Evolutionary conservation across 2,797 vertebrate species (phyloP), one percentile per base, ranked within the genome.

Genomic region (Malurus splendens): DNA sequence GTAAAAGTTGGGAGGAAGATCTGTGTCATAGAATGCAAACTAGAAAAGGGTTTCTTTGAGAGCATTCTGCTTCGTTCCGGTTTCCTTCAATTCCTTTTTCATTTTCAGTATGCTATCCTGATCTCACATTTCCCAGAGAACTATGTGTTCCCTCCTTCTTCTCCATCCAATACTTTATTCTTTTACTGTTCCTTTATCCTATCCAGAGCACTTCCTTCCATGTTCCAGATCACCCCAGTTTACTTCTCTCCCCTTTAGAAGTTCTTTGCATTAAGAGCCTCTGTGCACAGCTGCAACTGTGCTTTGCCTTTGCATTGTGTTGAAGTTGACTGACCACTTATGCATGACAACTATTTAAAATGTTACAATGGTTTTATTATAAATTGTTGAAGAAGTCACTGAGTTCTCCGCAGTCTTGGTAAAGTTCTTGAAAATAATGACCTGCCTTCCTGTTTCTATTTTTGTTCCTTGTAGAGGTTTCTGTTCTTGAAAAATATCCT

Each of bases 41-140:
- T 87, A 85, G 79, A n/a, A 44, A 60, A 70, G 25, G 13, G 2
- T 13, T 79, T 89, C 36, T 59, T 81, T 28, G 2, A 36, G 64
- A 45, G 78, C 4, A 61, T 82, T 71, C 55, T 55, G 30, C 45
- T 79, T 83, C 65, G n/a, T 88, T 91, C 85, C 5, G 0, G 92
- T 93, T 94, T 95, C 90, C 90, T 91, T 82, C 70, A 80, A 66
- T 90, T 95, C 94, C 92, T 93, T 92, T 94, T 92, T 86, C 90
- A 94, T 95, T 95, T 95, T 94, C 78, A 82, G 88, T 74, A 81
- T 77, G 87, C 74, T 87, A 10, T 87, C 39, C 74, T 83, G 78
- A 81, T 74, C 50, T 87, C 62, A 30, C 44, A 6, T 64, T 82
- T 93, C 75, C 80, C 50, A 81, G 71, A 48, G 19, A 78, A 64